Percentiles rank a stretch among this genome's conserved stretches.
Evolutionary conservation across 2,888 invertebrate species (phyloP).

Genomic region (Anodontia alba): DNA sequence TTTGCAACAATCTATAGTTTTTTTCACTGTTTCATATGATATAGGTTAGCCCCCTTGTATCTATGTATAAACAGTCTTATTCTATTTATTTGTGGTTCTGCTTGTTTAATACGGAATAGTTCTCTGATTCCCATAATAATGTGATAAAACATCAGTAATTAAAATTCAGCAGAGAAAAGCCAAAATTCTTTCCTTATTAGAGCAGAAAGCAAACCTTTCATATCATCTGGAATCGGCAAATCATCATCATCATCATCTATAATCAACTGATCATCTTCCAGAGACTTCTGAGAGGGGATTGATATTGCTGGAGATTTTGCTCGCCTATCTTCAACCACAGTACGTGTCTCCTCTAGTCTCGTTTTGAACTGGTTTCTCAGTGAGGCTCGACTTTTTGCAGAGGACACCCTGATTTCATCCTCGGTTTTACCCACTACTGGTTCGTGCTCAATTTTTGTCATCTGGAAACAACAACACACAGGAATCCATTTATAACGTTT

Average conservation of each 20-base stretch:
- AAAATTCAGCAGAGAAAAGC: too few relatives aligned
- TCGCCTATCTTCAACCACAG: conserved; percentile 75
- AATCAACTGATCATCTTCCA: conserved; percentile 73
- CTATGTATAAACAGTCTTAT: too few relatives aligned
- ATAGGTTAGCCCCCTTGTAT: too few relatives aligned
- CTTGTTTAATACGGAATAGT: too few relatives aligned
- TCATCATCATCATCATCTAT: conserved; percentile 79
- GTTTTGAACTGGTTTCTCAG: conserved; percentile 74
- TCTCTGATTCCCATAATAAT: too few relatives aligned
- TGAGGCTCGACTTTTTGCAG: conserved; percentile 76
- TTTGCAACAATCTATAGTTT: too few relatives aligned
- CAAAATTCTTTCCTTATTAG: too few relatives aligned
- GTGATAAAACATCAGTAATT: too few relatives aligned
- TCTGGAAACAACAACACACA: background rate
- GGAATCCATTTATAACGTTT: too few relatives aligned
- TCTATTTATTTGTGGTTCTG: too few relatives aligned
- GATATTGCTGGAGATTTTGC: conserved; percentile 77
- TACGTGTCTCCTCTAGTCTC: conserved; percentile 72
- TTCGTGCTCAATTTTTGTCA: conserved; percentile 50
- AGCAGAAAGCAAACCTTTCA: conserved; percentile 71
- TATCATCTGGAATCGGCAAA: conserved; percentile 67
- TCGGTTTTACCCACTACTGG: conserved; percentile 56
- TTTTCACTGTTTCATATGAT: too few relatives aligned
- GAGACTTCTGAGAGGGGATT: conserved; percentile 71
- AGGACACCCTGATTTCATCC: conserved; percentile 68